Evolutionary conservation across 2,113 vertebrate genomes (phyloP).

Genomic region (Theristicus caerulescens): DNA sequence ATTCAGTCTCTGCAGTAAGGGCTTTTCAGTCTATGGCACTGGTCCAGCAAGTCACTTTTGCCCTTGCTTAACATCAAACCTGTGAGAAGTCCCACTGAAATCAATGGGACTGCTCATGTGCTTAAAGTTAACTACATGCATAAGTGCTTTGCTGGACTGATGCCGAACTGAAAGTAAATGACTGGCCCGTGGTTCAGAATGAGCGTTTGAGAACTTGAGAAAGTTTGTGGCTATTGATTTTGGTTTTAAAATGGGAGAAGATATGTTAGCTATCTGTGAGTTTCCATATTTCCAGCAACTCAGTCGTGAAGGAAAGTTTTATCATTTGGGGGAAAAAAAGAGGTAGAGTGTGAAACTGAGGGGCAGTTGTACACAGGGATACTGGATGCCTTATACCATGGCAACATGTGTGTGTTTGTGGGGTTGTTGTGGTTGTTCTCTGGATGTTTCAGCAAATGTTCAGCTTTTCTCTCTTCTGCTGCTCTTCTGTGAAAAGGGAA

Average conservation of each 20-base stretch:
- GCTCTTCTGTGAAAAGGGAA: neutral
- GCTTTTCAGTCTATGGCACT: neutral
- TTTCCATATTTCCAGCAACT: neutral
- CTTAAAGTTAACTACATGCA: neutral
- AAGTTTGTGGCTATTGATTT: neutral
- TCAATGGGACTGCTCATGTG: neutral
- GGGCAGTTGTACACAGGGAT: neutral
- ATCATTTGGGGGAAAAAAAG: neutral
- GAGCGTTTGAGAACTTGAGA: neutral
- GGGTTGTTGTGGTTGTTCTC: neutral
- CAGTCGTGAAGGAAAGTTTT: neutral
- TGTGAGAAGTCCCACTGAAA: slow-evolving; percentile 6
- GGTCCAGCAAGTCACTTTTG: slow-evolving; percentile 5
- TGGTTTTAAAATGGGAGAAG: neutral
- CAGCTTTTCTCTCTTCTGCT: neutral
- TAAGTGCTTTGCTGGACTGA: slow-evolving; percentile 28
- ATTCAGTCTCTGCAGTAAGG: neutral
- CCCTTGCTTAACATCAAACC: neutral
- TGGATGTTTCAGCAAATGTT: neutral
- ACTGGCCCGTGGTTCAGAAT: accelerated
- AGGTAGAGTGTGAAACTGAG: neutral
- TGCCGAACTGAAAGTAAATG: neutral
- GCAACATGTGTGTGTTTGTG: neutral
- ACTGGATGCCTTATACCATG: neutral
- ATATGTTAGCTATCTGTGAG: neutral